phyloP scores from a whole-genome alignment of 2,797 vertebrate genomes.

The Xiphorhynchus erythropygius region DNA sequence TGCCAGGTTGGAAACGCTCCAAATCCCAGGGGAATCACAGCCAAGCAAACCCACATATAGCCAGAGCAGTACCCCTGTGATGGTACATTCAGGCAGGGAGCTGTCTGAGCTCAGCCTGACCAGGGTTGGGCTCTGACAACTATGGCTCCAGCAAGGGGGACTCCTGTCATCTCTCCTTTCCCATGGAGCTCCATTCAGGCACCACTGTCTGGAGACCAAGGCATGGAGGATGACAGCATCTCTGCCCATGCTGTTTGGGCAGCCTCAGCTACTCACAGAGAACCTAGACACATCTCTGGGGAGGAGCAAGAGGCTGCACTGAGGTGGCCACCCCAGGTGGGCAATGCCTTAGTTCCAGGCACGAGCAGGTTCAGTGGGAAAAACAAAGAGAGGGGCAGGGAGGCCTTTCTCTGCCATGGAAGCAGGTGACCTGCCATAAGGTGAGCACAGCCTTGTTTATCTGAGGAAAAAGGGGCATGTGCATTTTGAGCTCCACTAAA shows the following conservation, averaged over 20 bases:
- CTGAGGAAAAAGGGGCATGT: neutral
- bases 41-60: fast-evolving
- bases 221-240: neutral
- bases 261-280: neutral
- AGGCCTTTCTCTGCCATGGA: neutral
- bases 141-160: neutral
- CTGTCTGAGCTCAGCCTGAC: neutral
- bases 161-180: neutral
- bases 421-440: neutral
- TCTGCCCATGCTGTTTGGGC: neutral
- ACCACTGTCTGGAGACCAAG: neutral
- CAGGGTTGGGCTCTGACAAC: neutral
- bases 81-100: fast-evolving
- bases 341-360: neutral
- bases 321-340: neutral
- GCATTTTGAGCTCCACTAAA: neutral
- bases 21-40: neutral
- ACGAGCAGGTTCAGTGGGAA: neutral
- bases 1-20: neutral
- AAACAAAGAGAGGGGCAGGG: neutral
- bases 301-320: neutral
- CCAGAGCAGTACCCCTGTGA: fast-evolving
- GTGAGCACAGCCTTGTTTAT: neutral
- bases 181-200: neutral
- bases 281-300: neutral